Percentiles rank a stretch among this genome's conserved stretches.
phyloP scores from a whole-genome alignment of 1,140 invertebrate species.

The Drosophila mayri region DNA sequence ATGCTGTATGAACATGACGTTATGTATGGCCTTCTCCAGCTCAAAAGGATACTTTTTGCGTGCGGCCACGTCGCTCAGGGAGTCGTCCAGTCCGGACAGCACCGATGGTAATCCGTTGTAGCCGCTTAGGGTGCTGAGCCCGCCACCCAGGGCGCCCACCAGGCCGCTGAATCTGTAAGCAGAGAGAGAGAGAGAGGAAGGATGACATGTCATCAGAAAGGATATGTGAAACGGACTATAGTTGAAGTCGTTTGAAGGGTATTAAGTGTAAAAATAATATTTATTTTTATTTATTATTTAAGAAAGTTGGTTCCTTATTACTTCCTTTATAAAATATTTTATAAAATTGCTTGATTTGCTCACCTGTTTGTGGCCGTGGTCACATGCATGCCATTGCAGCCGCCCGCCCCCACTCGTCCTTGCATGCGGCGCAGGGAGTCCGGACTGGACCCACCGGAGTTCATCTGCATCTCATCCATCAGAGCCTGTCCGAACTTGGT shows the following conservation, averaged over 20 bases:
- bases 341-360: slow-evolving; percentile 14
- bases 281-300: not conserved
- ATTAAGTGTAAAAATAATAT: not conserved
- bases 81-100: slow-evolving; percentile 92
- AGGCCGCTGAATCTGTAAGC: slow-evolving; percentile 89
- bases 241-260: not conserved
- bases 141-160: slow-evolving; percentile 88
- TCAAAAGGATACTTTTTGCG: slow-evolving; percentile 96
- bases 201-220: slow-evolving; percentile 33
- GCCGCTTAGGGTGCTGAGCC: slow-evolving; percentile 86
- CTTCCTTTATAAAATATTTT: not conserved
- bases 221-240: not conserved
- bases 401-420: slow-evolving; percentile 88
- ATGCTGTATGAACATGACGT: slow-evolving; percentile 97
- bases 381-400: slow-evolving; percentile 92
- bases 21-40: slow-evolving; percentile 96
- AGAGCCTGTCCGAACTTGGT: slow-evolving; percentile 89
- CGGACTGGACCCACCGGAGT: slow-evolving; percentile 90
- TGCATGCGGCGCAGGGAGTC: slow-evolving; percentile 89
- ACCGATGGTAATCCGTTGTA: slow-evolving; percentile 93
- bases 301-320: not conserved
- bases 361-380: slow-evolving; percentile 90
- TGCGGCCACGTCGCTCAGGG: slow-evolving; percentile 91
- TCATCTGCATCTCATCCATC: slow-evolving; percentile 88
- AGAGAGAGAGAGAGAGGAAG: slow-evolving; percentile 9